Conservation (phyloP, 2,113 vertebrate species). For the Periophthalmus modestus region DNA sequence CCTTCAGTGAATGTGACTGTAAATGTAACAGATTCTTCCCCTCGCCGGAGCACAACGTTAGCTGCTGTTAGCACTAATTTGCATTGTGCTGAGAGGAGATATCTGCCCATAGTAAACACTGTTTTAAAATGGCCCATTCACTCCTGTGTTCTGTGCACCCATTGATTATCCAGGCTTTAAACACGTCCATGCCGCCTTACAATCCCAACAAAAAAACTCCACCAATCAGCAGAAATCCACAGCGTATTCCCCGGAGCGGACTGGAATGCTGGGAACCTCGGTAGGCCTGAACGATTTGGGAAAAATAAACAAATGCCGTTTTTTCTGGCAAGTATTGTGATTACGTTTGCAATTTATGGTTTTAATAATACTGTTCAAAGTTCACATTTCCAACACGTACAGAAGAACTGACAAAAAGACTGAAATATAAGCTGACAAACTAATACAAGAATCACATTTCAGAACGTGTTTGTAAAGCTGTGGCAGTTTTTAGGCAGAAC, state of each 20-base stretch:
- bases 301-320: too few relatives aligned
- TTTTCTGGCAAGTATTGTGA: too few relatives aligned
- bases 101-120: not conserved
- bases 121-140: not conserved
- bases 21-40: not conserved
- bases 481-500: too few relatives aligned
- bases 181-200: not conserved
- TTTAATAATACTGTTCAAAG: too few relatives aligned
- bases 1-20: not conserved
- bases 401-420: too few relatives aligned
- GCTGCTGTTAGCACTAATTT: not conserved
- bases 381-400: too few relatives aligned
- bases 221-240: not conserved
- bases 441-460: too few relatives aligned
- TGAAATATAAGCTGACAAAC: too few relatives aligned
- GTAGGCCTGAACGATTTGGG: constrained; percentile 29
- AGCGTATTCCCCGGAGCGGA: constrained; percentile 1
- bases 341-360: too few relatives aligned
- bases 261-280: constrained; percentile 44
- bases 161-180: constrained; percentile 3
- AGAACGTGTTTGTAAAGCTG: too few relatives aligned
- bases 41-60: not conserved
- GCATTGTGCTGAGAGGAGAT: not conserved
- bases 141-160: not conserved
- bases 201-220: not conserved